Evolutionary conservation across 2,888 invertebrate species (phyloP).

Genomic region (Leucoma salicis): DNA sequence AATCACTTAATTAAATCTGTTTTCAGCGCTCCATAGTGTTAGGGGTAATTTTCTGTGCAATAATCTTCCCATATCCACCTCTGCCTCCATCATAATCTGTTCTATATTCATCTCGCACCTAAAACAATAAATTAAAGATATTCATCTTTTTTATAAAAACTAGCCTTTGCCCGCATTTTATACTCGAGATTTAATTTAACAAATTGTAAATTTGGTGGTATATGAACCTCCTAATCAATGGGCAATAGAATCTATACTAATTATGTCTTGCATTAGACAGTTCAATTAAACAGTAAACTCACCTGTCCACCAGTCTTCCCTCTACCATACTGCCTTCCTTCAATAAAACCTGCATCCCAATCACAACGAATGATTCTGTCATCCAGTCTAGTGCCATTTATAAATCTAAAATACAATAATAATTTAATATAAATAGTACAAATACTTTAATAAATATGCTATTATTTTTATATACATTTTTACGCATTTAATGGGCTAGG

Average conservation of each 20-base stretch:
- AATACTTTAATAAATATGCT: no score
- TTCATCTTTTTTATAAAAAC: no score
- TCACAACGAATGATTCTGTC: constrained; percentile 98
- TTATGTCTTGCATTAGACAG: background rate
- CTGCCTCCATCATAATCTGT: constrained; percentile 98
- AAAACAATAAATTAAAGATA: no score
- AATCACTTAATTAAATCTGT: constrained; percentile 26
- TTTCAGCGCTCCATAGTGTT: constrained; percentile 79
- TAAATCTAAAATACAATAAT: constrained; percentile 83
- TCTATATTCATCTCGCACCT: constrained; percentile 98
- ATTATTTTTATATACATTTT: no score
- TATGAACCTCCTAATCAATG: no score
- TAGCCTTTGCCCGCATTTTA: no score
- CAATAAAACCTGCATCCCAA: constrained; percentile 99
- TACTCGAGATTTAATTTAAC: no score
- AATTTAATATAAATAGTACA: background rate
- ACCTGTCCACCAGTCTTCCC: constrained; percentile 99
- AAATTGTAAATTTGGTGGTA: no score
- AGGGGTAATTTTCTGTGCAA: constrained; percentile 90
- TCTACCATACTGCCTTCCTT: constrained; percentile 98
- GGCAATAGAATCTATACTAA: no score
- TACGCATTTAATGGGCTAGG: no score
- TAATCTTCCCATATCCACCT: constrained; percentile 98
- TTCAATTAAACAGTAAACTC: background rate
- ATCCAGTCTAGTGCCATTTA: constrained; percentile 98